A percentile compares a stretch with the other conserved stretches of the same genome.
These are phyloP conservation scores for Sminthurinus signatus DNA, from an alignment of 1,140 invertebrate species.

Conservation along the genomic window DNA sequence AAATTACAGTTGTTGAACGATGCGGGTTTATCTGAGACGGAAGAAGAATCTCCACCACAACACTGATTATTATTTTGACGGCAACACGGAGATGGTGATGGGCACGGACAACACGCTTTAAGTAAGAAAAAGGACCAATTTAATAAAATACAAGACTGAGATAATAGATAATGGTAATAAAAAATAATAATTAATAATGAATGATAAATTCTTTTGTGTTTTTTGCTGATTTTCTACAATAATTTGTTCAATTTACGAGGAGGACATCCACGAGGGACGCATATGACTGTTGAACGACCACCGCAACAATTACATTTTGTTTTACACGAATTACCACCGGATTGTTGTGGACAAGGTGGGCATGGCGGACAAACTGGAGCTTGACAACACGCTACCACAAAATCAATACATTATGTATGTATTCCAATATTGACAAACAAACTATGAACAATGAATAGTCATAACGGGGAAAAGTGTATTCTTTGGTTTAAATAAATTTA, in stretches of 20 bases:
- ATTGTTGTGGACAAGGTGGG: not conserved
- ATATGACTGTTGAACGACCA: not conserved
- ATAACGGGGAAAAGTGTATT: too few relatives aligned
- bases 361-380: too few relatives aligned
- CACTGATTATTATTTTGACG: not conserved
- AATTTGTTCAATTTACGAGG: not conserved
- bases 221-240: not conserved
- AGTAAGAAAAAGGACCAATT: not conserved
- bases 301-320: constrained; percentile 1
- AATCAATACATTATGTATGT: too few relatives aligned
- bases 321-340: not conserved
- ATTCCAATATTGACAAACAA: too few relatives aligned
- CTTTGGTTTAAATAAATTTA: too few relatives aligned
- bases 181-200: not conserved
- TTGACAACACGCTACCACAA: too few relatives aligned
- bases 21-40: not conserved
- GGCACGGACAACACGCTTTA: not conserved
- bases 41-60: not conserved
- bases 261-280: not conserved
- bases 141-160: not conserved
- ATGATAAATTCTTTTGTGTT: not conserved
- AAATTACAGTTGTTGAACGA: constrained; percentile 14
- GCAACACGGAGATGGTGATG: not conserved
- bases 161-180: not conserved
- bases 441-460: too few relatives aligned